Evolutionary conservation across 2,113 vertebrate genomes (phyloP), one percentile per base, ranked within the genome.

Genomic region (Pseudolaguvia tuberculata): DNA sequence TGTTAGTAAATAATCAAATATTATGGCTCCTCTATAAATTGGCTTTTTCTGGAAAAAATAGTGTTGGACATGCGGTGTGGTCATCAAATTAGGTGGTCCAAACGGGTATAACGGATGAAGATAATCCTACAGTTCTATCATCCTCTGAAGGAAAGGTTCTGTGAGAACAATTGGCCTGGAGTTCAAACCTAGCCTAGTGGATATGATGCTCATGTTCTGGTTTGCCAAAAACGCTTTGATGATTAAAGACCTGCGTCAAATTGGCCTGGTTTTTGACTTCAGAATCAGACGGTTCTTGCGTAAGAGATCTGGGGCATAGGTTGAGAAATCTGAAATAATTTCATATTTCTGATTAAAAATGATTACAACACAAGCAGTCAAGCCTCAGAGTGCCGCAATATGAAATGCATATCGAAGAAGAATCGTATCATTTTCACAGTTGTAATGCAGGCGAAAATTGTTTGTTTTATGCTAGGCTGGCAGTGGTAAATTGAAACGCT

Each of bases 81-180:
- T 56, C 35, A 70, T 55, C 20, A 18, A 50, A 50, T 27, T 67
- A 67, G 63, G 63, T 67, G 63, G 45, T 67, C 63, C 20, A 29
- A 50, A 50, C 63, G 50, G 17, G 50, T 29, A 42, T 50, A 67
- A 50, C 23, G 11, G 23, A 67, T 50, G 23, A 17, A 2, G 10
- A 67, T 67, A 67, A 67, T 50, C 45, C 5, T 50, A 1, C 15
- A 27, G 50, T 66, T 67, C 45, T 50, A 4, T 67, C 15, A 48
- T 47, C 21, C 23, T 20, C 45, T 50, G 4, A 67, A 29, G 23
- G 27, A 67, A 67, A 67, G 45, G 14, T 29, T 14, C 63, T 67
- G 45, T 67, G 63, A 67, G 45, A 67, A 29, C 45, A 67, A 45
- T 50, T 67, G 63, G 63, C 45, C 45, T 48, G 1, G 45, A 67